Evolutionary conservation across 2,113 vertebrate species (phyloP), one percentile per base, ranked within the genome.

Genomic region (Poecile atricapillus): DNA sequence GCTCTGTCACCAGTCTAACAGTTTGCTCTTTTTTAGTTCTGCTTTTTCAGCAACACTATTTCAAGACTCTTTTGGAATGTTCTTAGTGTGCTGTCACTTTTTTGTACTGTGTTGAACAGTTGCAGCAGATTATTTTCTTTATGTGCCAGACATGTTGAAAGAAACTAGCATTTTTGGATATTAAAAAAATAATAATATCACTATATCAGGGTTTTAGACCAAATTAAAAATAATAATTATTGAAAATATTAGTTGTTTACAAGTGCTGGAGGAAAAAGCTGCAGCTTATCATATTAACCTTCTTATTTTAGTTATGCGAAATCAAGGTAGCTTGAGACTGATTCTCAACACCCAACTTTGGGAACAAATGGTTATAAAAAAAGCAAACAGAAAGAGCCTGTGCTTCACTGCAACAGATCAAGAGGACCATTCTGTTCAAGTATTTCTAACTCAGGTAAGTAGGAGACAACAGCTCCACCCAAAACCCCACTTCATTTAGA

Each of bases 271-370:
- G 28, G 70, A 84, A 92, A 92, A 2, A 39, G 39, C 9, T 81
- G 16, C 24, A 49, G 41, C 37, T 68, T 97, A 35, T 59, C 37
- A 37, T 37, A 64, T 49, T 83, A 70, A 67, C 47, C 16, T 95
- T 93, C 30, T 59, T 86, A 15, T 95, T 97, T 69, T 62, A 99
- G 98, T 99, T 91, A 98, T 99, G 98, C 97, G 98, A 76, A 98
- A 98, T 92, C 98, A 98, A 96, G 98, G 98, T 75, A 98, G 97
- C 76, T 97, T 98, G 89, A 98, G 97, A 84, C 93, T 99, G 85
- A 98, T 99, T 93, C 98, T 99, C 64, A 99, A 99, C 55, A 98
- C 98, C 77, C 98, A 97, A 64, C 97, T 99, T 69, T 99, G 98
- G 97, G 90, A 97, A 49, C 97, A 98, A 69, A 99, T 98, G 97